Base-by-base conservation (phyloP, 2,888 invertebrate genomes). In the Elegia similella region DNA sequence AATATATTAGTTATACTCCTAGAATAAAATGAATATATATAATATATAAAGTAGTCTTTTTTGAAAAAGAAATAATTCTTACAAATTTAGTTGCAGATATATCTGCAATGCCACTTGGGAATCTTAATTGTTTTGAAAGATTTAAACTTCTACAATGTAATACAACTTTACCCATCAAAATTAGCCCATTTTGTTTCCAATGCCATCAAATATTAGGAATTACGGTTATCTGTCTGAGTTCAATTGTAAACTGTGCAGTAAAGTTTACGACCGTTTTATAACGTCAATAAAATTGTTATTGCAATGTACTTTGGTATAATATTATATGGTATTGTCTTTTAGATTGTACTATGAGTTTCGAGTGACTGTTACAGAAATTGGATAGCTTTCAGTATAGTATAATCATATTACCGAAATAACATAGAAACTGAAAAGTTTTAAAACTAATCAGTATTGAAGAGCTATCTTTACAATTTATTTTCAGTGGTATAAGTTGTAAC, bases 231-330 rank as follows among this genome's bases (percentile, higher is more conserved):
- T 61, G 55, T 60, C 63, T 63, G 68, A 75, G 69, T 72, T 73
- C 63, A 66, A 70, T 69, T 71, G 69, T 73, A 70, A 70, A 75
- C 72, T 65, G 63, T 63, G 63, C 63, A 61, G 65, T 76, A 74
- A 78, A 73, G 48, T 73, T 70, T 70, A 74, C 59, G 61, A 59
- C 56, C 63, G 62, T 69, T 78, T 78, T 75, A 78, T 62, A 56
- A 62, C 56, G 30, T 54, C 63, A 68, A 71, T 79, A 74, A 79
- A 78, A 70, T 73, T 68, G 70, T 69, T 72, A 71, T 70, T 67
- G 65, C 69, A 67, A 68, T 64, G 65, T 59, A 65, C 61, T 58
- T 58, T 43, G 29, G 43, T 47, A 47, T 23, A 15, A 47, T 48
- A 50, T 56, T 48, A 56, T 47, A 56, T 44, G 43, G 32, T 44